phyloP scores from a whole-genome alignment of 2,888 invertebrate species.

The Sesia bembeciformis region DNA sequence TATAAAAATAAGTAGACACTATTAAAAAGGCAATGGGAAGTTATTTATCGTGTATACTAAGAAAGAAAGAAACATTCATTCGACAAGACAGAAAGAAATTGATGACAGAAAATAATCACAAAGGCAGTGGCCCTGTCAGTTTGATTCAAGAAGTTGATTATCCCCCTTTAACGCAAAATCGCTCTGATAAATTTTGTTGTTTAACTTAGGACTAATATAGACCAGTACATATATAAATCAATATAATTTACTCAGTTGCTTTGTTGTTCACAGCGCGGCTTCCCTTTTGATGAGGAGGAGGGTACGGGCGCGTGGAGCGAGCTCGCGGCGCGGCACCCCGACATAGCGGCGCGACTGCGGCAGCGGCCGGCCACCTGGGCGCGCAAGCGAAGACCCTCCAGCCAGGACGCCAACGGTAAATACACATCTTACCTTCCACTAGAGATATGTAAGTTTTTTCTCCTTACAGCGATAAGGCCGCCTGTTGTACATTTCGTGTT shows the following conservation, averaged over 20 bases:
- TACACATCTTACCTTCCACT: neutral
- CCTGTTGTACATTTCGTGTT: no score
- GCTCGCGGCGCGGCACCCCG: constrained; percentile 82
- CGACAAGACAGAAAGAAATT: no score
- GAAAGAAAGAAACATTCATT: no score
- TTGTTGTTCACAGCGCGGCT: constrained; percentile 69
- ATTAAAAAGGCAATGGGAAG: no score
- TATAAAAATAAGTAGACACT: no score
- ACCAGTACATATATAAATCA: neutral
- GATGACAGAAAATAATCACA: no score
- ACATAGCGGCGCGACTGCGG: constrained; percentile 81
- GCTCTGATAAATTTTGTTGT: neutral
- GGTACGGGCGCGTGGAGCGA: constrained; percentile 78
- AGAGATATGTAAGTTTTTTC: no score
- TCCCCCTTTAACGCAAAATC: neutral
- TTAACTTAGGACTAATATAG: neutral
- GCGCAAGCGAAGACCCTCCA: constrained; percentile 58
- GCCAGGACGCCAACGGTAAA: constrained; percentile 60
- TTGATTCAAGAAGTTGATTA: no score
- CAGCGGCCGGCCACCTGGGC: constrained; percentile 68
- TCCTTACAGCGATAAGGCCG: no score
- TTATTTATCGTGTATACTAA: no score
- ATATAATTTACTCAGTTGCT: neutral
- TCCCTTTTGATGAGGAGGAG: constrained; percentile 79
- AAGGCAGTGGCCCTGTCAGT: no score